Conservation (phyloP, 2,797 vertebrate species). For the Eulemur albifrons region DNA sequence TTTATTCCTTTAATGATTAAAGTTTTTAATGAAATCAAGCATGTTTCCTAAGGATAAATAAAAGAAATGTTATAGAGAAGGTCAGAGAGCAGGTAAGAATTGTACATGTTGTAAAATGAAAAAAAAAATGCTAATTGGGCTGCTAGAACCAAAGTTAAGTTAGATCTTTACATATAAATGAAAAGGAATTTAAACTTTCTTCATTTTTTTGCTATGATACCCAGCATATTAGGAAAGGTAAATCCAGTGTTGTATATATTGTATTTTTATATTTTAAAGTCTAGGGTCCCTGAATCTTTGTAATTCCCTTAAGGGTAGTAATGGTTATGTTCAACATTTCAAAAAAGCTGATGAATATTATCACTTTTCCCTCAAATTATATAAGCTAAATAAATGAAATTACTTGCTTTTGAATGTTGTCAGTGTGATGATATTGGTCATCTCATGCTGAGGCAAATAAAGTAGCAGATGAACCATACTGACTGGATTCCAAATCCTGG, state of each 20-base stretch:
- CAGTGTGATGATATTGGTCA: not conserved
- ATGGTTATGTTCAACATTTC: not conserved
- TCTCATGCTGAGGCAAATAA: not conserved
- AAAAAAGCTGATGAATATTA: not conserved
- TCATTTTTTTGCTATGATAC: not conserved
- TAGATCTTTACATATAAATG: not conserved
- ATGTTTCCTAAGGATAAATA: conserved; percentile 40
- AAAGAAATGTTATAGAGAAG: conserved; percentile 24
- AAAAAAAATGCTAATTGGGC: conserved; percentile 38
- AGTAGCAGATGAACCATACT: not conserved
- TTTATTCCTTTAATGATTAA: conserved; percentile 58
- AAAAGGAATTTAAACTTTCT: not conserved
- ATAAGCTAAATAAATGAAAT: not conserved
- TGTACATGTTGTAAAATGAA: not conserved
- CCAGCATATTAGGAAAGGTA: not conserved
- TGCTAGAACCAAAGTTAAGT: conserved; percentile 12
- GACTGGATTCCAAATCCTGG: not conserved
- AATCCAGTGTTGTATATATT: not conserved
- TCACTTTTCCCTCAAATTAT: not conserved
- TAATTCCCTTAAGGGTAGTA: not conserved
- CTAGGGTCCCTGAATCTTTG: not conserved
- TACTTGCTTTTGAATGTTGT: not conserved
- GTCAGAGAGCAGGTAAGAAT: conserved; percentile 9
- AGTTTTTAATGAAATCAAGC: conserved; percentile 51
- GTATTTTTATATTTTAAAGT: not conserved